phyloP scores from a whole-genome alignment of 2,113 vertebrate genomes.

The Muntiacus reevesi region DNA sequence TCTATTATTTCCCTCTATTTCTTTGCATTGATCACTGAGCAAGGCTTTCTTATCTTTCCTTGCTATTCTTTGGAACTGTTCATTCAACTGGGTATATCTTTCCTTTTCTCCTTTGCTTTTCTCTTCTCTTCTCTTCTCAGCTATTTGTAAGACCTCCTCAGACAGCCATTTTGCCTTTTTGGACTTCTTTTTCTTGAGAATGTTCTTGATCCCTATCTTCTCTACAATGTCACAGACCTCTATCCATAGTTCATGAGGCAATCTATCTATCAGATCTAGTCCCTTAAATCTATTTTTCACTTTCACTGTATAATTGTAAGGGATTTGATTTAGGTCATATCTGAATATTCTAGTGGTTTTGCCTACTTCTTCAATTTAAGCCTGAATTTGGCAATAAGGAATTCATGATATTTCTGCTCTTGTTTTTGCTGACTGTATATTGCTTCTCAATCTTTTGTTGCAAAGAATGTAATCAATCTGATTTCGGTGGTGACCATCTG shows the following conservation, averaged over 20 bases:
- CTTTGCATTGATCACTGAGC: neutral
- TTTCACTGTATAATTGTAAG: neutral
- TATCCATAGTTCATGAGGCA: neutral
- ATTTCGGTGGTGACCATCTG: neutral
- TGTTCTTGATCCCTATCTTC: neutral
- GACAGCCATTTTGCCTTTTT: neutral
- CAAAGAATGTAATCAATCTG: neutral
- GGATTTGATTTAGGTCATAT: neutral
- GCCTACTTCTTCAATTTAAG: neutral
- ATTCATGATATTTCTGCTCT: neutral
- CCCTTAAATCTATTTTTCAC: neutral
- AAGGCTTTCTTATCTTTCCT: neutral
- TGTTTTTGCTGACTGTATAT: neutral
- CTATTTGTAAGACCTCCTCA: neutral
- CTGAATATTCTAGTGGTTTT: neutral
- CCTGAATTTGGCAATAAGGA: neutral
- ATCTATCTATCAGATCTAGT: neutral
- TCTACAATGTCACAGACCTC: neutral
- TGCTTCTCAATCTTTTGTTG: neutral
- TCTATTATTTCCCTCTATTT: neutral
- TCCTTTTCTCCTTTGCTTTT: neutral
- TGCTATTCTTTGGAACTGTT: neutral
- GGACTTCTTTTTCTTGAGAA: neutral
- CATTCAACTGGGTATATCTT: neutral
- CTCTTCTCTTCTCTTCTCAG: neutral